These are phyloP conservation scores for Andrena praecox DNA, from an alignment of 2,888 invertebrate species.

Conservation along the genomic window DNA sequence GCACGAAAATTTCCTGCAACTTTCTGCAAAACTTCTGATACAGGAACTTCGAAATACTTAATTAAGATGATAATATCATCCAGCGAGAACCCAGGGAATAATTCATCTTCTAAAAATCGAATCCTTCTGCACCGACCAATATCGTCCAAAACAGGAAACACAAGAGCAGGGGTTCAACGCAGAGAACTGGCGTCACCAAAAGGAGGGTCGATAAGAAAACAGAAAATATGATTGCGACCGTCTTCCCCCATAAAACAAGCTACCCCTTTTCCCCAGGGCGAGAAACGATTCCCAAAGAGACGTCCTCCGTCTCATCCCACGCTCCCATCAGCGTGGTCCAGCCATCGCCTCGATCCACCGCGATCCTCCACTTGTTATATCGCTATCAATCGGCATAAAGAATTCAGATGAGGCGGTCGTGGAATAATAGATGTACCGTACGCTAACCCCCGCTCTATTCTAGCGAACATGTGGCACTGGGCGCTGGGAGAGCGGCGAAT, in stretches of 20 bases:
- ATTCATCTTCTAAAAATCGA: not conserved
- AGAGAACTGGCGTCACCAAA: not conserved
- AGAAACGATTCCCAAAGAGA: not conserved
- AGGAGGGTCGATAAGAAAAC: not conserved
- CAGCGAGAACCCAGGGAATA: not conserved
- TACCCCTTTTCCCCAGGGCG: not conserved
- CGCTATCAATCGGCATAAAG: constrained; percentile 54
- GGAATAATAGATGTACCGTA: constrained; percentile 50
- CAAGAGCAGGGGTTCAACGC: not conserved
- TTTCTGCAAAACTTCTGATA: too few species aligned
- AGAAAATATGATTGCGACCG: constrained; percentile 2
- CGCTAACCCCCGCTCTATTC: constrained; percentile 40
- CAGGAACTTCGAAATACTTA: not conserved
- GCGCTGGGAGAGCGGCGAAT: constrained; percentile 38
- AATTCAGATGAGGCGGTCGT: constrained; percentile 38
- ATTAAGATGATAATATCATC: not conserved
- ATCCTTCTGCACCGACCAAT: not conserved
- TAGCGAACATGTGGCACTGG: constrained; percentile 32
- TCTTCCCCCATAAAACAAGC: not conserved
- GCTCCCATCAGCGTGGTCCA: not conserved
- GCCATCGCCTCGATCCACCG: not conserved
- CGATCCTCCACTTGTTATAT: constrained; percentile 50
- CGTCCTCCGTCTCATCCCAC: not conserved
- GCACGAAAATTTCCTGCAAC: not conserved
- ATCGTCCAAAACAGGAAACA: not conserved